Percentiles rank a stretch among this genome's conserved stretches.
Conservation (phyloP, 2,797 vertebrate species). For the Clarias pachynema region DNA sequence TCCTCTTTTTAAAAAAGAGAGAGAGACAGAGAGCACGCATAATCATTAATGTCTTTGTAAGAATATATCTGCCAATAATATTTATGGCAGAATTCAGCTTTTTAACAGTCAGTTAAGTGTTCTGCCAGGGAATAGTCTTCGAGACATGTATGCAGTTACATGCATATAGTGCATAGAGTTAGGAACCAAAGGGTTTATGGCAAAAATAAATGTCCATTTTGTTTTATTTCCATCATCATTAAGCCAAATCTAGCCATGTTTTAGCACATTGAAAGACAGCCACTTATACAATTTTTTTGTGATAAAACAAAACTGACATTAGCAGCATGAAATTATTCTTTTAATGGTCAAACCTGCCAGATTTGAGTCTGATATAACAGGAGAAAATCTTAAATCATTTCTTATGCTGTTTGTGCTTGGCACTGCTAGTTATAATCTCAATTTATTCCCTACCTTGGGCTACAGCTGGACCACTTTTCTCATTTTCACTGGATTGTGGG, state of each 20-base stretch:
- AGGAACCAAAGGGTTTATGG: background rate
- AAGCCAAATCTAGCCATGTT: background rate
- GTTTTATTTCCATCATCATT: background rate
- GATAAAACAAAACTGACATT: constrained; percentile 73
- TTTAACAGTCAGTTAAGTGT: background rate
- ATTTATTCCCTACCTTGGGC: constrained; percentile 83
- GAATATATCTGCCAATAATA: background rate
- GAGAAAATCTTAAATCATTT: constrained; percentile 73
- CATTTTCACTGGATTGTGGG: constrained; percentile 70
- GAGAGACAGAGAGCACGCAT: background rate
- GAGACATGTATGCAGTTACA: background rate
- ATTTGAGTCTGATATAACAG: constrained; percentile 70
- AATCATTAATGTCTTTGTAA: background rate
- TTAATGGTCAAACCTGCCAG: constrained; percentile 78
- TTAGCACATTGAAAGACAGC: constrained; percentile 53
- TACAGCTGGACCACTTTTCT: constrained; percentile 76
- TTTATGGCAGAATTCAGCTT: background rate
- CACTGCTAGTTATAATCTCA: constrained; percentile 77
- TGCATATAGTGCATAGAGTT: background rate
- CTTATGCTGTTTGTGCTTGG: constrained; percentile 82
- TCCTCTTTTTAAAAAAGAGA: background rate
- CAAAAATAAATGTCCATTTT: background rate
- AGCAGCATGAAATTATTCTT: constrained; percentile 77
- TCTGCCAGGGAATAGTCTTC: background rate
- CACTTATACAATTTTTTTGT: constrained; percentile 53